Evolutionary conservation across 92 coral and sea anemone species (phyloP), one percentile per base, ranked within the genome.

Genomic region (Palythoa grandis): DNA sequence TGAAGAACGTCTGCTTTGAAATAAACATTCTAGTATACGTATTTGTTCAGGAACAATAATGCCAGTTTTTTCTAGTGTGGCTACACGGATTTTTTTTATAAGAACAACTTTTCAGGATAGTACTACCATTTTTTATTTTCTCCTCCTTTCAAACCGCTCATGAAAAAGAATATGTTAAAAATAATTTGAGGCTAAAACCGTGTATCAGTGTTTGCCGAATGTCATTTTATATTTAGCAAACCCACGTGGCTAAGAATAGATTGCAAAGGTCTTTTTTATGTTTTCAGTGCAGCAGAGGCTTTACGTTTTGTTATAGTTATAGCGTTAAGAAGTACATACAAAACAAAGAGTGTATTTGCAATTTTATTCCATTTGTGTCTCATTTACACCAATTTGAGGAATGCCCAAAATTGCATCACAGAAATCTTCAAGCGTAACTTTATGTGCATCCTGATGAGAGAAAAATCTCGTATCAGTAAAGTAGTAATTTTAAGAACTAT

Each of bases 361-460:
- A 20, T 58, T 58, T 58, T 58, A 58, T 58, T 58, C n/a, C 65
- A 58, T 58, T 58, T 58, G n/a, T 57, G 65, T 58, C 65, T 15
- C 65, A 58, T 58, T 58, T 58, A 58, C 19, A 58, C n/a, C 19
- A 13, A 58, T 16, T 16, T 58, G 65, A 58, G 69, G 69, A 5
- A 63, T 69, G 29, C 11, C 39, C 73, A 69, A n/a, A n/a, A n/a
- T 69, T 69, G 73, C 47, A 40, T 69, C 73, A 25, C 19, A 69
- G 43, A 69, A 69, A 25, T 69, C 73, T 25, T 69, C 73, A 0
- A 69, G 17, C 15, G 47, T 69, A 11, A 69, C 73, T 69, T 69
- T 25, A 23, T 20, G 37, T 67, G 72, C 72, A 67, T 67, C 72
- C 72, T 67, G 13, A 63, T 63, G 70, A 19, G 6, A 63, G 69